Evolutionary conservation across 2,888 invertebrate species (phyloP).

Genomic region (Drosophila anomalata): DNA sequence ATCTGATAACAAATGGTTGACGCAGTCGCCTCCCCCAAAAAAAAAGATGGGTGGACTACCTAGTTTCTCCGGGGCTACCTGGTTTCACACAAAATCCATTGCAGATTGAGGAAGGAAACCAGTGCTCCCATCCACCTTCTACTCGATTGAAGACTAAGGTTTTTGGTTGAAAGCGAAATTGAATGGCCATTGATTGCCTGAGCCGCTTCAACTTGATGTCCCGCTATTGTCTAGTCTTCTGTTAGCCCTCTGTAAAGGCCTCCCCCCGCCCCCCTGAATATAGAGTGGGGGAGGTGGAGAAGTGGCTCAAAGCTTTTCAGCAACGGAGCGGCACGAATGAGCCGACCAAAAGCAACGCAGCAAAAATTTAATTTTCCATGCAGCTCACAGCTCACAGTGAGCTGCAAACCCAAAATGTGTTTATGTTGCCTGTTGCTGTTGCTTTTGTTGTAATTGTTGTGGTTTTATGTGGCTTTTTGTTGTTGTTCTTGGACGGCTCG

Average conservation of each 20-base stretch:
- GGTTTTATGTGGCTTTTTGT: conserved; percentile 15
- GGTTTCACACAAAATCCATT: conserved; percentile 3
- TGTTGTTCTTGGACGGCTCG: conserved; percentile 50
- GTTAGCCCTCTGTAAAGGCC: conserved; percentile 34
- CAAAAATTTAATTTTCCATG: conserved; percentile 71
- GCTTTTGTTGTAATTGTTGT: not conserved
- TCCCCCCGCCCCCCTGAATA: conserved; percentile 2
- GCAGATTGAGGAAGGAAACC: not conserved
- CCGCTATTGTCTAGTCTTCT: conserved; percentile 23
- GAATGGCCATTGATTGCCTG: not conserved
- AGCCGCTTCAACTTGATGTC: not conserved
- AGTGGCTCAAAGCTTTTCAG: conserved; percentile 8
- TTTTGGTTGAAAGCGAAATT: conserved; percentile 9
- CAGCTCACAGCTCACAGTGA: conserved; percentile 65
- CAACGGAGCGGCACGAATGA: conserved; percentile 27
- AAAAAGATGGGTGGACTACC: conserved; percentile 8
- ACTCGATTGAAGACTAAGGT: conserved; percentile 11
- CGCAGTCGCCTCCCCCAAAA: conserved; percentile 12
- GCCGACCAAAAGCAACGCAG: conserved; percentile 54
- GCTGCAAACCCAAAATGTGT: conserved; percentile 51
- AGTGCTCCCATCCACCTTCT: not conserved
- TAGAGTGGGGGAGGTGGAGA: not conserved
- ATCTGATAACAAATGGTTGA: conserved; percentile 35
- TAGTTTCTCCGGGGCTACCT: not conserved
- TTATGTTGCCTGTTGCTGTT: conserved; percentile 32